A percentile compares a stretch with the other conserved stretches of the same genome.
These are phyloP conservation scores for Drosophila siamana DNA, from an alignment of 2,888 invertebrate species.

Conservation along the genomic window DNA sequence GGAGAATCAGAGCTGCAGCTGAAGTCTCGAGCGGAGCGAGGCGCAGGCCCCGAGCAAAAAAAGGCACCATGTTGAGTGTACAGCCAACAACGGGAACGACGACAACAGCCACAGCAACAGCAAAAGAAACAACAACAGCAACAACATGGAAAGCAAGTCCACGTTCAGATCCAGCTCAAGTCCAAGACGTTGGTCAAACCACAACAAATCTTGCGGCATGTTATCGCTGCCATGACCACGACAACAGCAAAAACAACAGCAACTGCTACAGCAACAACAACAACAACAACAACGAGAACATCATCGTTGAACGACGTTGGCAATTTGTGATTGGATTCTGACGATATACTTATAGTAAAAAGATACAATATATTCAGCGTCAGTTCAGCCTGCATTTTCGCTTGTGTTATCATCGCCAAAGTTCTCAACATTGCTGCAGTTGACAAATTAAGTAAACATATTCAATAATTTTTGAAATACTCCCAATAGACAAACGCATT, in stretches of 20 bases:
- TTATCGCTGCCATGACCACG: slow-evolving; percentile 72
- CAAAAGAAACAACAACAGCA: slow-evolving; percentile 39
- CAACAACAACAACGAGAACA: slow-evolving; percentile 21
- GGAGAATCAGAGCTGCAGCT: slow-evolving; percentile 16
- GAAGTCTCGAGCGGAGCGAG: slow-evolving; percentile 51
- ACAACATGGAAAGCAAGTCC: slow-evolving; percentile 36
- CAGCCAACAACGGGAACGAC: slow-evolving; percentile 62
- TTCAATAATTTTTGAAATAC: too few relatives aligned
- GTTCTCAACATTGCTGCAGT: too few relatives aligned
- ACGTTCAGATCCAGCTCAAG: slow-evolving; percentile 29
- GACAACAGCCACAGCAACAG: slow-evolving; percentile 44
- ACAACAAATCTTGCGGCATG: slow-evolving; percentile 76
- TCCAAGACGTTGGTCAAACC: slow-evolving; percentile 59
- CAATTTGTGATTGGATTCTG: slow-evolving; percentile 78
- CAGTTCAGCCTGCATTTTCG: too few relatives aligned
- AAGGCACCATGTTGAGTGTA: slow-evolving; percentile 75
- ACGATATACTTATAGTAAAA: slow-evolving; percentile 14
- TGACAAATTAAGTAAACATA: too few relatives aligned
- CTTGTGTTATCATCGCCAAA: too few relatives aligned
- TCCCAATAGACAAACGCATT: too few relatives aligned
- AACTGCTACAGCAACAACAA: slow-evolving; percentile 37
- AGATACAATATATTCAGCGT: too few relatives aligned
- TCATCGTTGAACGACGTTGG: slow-evolving; percentile 58
- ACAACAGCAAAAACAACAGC: slow-evolving; percentile 47
- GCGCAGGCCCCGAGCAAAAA: slow-evolving; percentile 51